These are phyloP conservation scores for Orius laevigatus DNA, from an alignment of 1,140 invertebrate genomes.

Conservation along the genomic window DNA sequence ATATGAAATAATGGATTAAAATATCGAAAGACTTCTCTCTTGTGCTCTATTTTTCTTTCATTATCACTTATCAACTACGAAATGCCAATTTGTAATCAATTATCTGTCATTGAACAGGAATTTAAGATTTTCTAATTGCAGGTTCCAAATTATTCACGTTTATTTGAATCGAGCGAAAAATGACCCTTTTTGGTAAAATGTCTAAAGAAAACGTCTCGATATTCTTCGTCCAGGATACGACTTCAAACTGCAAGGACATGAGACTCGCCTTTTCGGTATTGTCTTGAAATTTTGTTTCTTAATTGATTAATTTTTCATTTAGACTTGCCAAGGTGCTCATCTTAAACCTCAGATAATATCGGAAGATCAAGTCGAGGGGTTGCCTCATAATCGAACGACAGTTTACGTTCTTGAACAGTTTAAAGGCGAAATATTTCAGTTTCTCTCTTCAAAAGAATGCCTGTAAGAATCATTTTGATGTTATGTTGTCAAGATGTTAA, in stretches of 20 bases:
- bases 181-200: no score
- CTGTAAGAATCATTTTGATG: constrained; percentile 8
- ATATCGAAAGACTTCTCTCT: no score
- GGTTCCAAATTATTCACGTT: no score
- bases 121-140: no score
- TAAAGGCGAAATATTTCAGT: constrained; percentile 7
- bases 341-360: constrained; percentile 11
- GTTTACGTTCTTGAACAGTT: constrained; percentile 13
- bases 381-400: background rate
- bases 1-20: no score
- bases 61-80: no score
- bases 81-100: no score
- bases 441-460: constrained; percentile 1
- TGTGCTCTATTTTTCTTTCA: no score
- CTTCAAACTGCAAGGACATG: constrained; percentile 10
- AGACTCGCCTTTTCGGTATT: constrained; percentile 9
- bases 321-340: constrained; percentile 10
- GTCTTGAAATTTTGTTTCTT: background rate
- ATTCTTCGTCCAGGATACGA: constrained; percentile 9
- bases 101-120: no score
- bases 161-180: no score
- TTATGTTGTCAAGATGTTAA: constrained; percentile 8
- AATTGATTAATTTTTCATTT: background rate
- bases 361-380: constrained; percentile 2
- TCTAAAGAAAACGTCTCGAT: background rate